Conservation (phyloP, 2,888 invertebrate genomes). For the Pandemis heparana region DNA sequence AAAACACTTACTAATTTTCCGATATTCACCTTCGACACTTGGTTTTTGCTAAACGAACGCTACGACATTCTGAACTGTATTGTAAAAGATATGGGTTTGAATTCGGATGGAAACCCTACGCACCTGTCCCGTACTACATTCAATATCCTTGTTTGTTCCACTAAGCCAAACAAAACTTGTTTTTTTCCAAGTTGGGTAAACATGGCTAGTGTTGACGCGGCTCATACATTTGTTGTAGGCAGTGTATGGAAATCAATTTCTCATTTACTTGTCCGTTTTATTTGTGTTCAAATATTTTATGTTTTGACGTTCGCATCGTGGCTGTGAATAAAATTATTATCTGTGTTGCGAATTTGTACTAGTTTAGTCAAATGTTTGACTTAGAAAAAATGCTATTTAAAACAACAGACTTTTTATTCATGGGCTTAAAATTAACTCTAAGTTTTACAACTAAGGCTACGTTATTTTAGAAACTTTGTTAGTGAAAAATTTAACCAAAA, state of each 20-base stretch:
- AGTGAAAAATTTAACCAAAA: too few species aligned
- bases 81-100: neutral
- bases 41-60: constrained; percentile 1
- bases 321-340: neutral
- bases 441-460: too few species aligned
- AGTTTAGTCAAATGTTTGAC: neutral
- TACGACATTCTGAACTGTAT: constrained; percentile 15
- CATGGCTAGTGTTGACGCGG: constrained; percentile 31
- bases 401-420: too few species aligned
- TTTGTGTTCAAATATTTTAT: constrained; percentile 36
- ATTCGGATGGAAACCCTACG: neutral
- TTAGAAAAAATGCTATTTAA: neutral
- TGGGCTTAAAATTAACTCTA: too few species aligned
- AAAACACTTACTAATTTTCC: constrained; percentile 39
- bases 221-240: constrained; percentile 36
- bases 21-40: constrained; percentile 37
- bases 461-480: too few species aligned
- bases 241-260: constrained; percentile 40
- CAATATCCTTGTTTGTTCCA: constrained; percentile 40
- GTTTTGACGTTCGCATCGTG: constrained; percentile 13
- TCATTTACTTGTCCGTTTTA: constrained; percentile 28
- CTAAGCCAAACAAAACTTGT: constrained; percentile 40
- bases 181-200: constrained; percentile 38
- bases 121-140: constrained; percentile 39
- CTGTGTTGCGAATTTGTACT: neutral